Evolutionary conservation across 2,888 invertebrate genomes (phyloP), one percentile per base, ranked within the genome.

Genomic region (Vanessa cardui): DNA sequence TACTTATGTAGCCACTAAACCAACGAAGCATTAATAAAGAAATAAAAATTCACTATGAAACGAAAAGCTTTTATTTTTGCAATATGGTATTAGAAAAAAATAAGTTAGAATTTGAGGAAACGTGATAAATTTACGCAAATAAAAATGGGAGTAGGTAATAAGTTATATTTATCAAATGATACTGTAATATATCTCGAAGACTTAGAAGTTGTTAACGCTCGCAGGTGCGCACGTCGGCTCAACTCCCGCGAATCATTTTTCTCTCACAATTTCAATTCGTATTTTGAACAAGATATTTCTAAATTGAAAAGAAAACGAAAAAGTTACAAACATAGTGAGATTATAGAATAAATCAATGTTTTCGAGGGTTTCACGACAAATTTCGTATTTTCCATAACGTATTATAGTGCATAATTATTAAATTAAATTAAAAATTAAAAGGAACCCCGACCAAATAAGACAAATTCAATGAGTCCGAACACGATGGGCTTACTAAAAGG

Each of bases 141-240:
- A 66, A 49, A 61, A 31, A 31, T 31, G 47, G 52, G 21, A 62
- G 62, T 59, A 47, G 21, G 18, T 66, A 66, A 66, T 62, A 66
- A 62, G 58, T 66, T 31, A 62, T 66, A 64, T 71, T 66, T 64
- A 71, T 67, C 59, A 59, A 72, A 67, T 54, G 62, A 44, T 67
- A 62, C 62, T 68, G 64, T 66, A 72, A 73, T 73, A 72, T 72
- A 69, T 72, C 70, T 68, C 58, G 64, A 64, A 67, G 73, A 74
- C 72, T 73, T 73, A 74, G 78, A 87, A 85, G 83, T 86, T 85
- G 77, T 77, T 77, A 77, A 78, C 77, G 82, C 76, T 73, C 85
- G 74, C 89, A 88, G 89, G 88, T 89, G 88, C 76, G 79, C 73
- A 71, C 82, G 86, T 84, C 88, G 82, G 77, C 83, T 83, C 80